phyloP scores from a whole-genome alignment of 1,140 invertebrate species.

The Drosophila cardini region DNA sequence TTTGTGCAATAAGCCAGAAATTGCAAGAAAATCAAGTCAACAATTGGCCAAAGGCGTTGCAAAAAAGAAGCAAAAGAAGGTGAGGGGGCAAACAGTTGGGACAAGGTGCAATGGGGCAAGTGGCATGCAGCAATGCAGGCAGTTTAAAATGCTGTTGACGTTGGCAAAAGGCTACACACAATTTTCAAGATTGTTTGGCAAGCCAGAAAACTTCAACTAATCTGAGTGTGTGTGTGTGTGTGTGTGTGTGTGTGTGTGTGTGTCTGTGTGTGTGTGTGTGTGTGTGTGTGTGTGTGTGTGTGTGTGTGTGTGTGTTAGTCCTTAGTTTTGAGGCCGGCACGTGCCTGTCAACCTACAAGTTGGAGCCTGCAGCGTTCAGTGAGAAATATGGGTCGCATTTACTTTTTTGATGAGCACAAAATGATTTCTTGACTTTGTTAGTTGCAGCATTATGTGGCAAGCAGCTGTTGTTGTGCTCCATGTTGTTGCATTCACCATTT shows the following conservation, averaged over 20 bases:
- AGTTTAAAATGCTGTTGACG: constrained; percentile 56
- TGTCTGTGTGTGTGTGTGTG: too few species aligned
- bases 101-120: not conserved
- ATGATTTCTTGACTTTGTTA: constrained; percentile 48
- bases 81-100: not conserved
- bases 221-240: constrained; percentile 15
- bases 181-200: constrained; percentile 53
- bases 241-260: constrained; percentile 27
- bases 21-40: constrained; percentile 76
- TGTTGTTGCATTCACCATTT: constrained; percentile 16
- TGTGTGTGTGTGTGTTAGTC: constrained; percentile 16
- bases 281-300: constrained; percentile 12
- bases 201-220: constrained; percentile 20
- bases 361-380: constrained; percentile 33
- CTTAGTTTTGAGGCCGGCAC: constrained; percentile 52
- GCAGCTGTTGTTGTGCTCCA: constrained; percentile 4
- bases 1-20: constrained; percentile 77
- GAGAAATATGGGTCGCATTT: constrained; percentile 72
- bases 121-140: constrained; percentile 33
- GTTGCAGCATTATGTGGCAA: constrained; percentile 18
- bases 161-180: constrained; percentile 49
- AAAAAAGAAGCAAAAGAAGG: constrained; percentile 9
- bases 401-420: constrained; percentile 45
- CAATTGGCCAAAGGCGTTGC: constrained; percentile 29
- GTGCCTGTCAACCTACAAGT: constrained; percentile 46